phyloP scores from a whole-genome alignment of 2,113 vertebrate genomes.

The Trichomycterus rosablanca region DNA sequence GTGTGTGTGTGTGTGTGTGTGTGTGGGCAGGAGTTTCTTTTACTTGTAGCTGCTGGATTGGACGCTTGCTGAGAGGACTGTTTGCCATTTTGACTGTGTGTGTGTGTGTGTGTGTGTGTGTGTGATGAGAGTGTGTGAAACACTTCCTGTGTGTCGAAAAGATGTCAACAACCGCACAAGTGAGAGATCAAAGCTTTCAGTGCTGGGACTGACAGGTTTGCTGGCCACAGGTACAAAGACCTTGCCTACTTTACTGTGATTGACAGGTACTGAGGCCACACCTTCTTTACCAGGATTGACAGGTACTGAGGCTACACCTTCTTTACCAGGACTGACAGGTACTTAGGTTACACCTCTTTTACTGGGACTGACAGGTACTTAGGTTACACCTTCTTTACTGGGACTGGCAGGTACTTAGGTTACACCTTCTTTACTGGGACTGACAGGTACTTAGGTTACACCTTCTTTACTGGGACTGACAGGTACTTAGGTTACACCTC shows the following conservation, averaged over 20 bases:
- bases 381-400: too few relatives aligned
- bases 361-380: background rate
- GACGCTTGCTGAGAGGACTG: background rate
- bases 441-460: too few relatives aligned
- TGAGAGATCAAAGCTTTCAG: too few relatives aligned
- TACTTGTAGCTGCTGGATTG: background rate
- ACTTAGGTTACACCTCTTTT: background rate
- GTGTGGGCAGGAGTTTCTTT: slow-evolving; percentile 2
- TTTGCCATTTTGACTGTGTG: background rate
- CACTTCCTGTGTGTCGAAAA: background rate
- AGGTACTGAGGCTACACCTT: background rate
- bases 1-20: slow-evolving; percentile 10
- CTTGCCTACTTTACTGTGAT: background rate
- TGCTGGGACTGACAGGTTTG: too few relatives aligned
- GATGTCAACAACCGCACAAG: too few relatives aligned
- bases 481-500: too few relatives aligned
- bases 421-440: background rate
- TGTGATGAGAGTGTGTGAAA: background rate
- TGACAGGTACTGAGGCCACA: background rate
- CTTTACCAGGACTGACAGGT: background rate
- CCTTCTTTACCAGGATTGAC: too few relatives aligned
- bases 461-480: background rate
- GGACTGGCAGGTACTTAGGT: too few relatives aligned
- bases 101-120: slow-evolving; percentile 12
- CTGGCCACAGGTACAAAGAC: background rate